Percentiles rank a stretch among this genome's conserved stretches.
These are phyloP conservation scores for Ranitomeya imitator DNA, from an alignment of 2,113 vertebrate species.

Conservation along the genomic window DNA sequence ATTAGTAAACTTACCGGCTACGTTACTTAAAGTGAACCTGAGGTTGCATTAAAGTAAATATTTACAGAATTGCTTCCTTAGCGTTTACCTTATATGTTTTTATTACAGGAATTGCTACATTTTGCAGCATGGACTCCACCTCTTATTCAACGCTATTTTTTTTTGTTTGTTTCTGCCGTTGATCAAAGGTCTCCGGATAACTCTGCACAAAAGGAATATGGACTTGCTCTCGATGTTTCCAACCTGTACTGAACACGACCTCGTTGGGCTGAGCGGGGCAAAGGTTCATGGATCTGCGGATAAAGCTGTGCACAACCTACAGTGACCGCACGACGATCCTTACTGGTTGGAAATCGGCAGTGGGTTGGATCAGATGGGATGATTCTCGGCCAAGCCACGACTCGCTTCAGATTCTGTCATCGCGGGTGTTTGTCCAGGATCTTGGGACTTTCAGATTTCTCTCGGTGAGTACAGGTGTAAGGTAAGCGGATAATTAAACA, in stretches of 20 bases:
- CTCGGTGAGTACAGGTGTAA: not conserved
- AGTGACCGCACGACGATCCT: not conserved
- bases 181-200: constrained; percentile 22
- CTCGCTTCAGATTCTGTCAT: not conserved
- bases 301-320: not conserved
- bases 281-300: not conserved
- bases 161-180: not conserved
- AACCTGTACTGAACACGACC: no score
- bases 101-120: not conserved
- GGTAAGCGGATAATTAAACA: not conserved
- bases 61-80: not conserved
- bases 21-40: no score
- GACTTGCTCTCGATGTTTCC: not conserved
- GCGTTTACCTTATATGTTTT: not conserved
- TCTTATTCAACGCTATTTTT: not conserved
- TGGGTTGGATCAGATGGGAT: not conserved
- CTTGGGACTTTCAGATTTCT: not conserved
- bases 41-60: not conserved
- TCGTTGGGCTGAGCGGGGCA: not conserved
- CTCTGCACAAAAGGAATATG: not conserved
- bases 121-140: not conserved
- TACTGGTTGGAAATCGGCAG: not conserved
- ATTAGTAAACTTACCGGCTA: no score
- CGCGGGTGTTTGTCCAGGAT: not conserved
- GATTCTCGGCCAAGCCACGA: not conserved